Evolutionary conservation across 2,888 invertebrate species (phyloP).

Genomic region (Tenthredo livida): DNA sequence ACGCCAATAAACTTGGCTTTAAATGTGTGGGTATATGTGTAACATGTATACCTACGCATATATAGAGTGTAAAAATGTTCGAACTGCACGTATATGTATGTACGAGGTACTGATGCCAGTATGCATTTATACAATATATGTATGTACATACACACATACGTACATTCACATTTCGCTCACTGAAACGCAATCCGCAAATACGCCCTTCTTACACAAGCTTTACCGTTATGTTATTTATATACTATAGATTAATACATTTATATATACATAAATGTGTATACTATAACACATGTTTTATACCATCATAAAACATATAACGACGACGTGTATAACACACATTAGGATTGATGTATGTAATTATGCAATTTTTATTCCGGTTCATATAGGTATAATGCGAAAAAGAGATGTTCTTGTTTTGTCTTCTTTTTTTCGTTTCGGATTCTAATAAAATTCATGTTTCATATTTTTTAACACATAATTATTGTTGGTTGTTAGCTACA

Average conservation of each 20-base stretch:
- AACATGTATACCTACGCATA: not conserved
- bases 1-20: not conserved
- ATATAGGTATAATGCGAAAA: too few relatives aligned
- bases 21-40: not conserved
- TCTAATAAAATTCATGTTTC: not conserved
- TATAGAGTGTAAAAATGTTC: not conserved
- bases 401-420: too few relatives aligned
- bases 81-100: not conserved
- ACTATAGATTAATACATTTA: not conserved
- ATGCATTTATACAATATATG: not conserved
- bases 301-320: not conserved
- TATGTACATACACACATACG: not conserved
- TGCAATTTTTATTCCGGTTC: too few relatives aligned
- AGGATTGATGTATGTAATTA: too few relatives aligned
- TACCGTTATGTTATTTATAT: slow-evolving; percentile 73
- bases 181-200: slow-evolving; percentile 29
- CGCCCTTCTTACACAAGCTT: slow-evolving; percentile 61
- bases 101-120: not conserved
- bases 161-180: not conserved
- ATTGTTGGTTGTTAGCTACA: not conserved
- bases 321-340: too few relatives aligned
- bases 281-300: not conserved
- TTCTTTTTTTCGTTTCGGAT: too few relatives aligned
- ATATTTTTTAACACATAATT: not conserved
- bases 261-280: not conserved